Percentiles rank a stretch among this genome's conserved stretches.
These are phyloP conservation scores for Coptodon rendalli DNA, from an alignment of 2,113 vertebrate species.

Conservation along the genomic window DNA sequence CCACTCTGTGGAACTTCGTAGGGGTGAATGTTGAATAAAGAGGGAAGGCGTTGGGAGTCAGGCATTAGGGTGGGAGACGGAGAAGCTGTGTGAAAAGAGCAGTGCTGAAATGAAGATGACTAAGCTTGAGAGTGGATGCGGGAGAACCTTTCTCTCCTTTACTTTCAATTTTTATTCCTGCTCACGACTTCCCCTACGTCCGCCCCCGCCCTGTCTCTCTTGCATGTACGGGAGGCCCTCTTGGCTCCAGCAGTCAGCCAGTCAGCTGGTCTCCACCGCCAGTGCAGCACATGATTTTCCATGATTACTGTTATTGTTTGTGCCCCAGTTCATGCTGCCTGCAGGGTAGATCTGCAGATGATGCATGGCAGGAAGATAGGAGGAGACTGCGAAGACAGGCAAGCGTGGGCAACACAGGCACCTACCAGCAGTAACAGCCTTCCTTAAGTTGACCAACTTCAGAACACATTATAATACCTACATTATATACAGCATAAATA, in stretches of 20 bases:
- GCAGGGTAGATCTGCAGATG: slow-evolving; percentile 44
- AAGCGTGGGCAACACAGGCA: neutral
- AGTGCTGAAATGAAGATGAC: slow-evolving; percentile 31
- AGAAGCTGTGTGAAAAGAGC: neutral
- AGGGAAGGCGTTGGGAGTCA: neutral
- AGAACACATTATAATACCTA: neutral
- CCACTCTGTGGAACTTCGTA: neutral
- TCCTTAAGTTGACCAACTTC: neutral
- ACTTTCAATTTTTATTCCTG: neutral
- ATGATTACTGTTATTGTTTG: slow-evolving; percentile 71
- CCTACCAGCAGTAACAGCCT: neutral
- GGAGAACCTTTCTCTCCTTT: slow-evolving; percentile 11
- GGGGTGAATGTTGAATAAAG: neutral
- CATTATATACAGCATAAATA: neutral
- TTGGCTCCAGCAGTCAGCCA: slow-evolving; percentile 55
- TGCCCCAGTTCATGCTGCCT: slow-evolving; percentile 62
- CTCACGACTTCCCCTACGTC: neutral
- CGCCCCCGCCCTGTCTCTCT: neutral
- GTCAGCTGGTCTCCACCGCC: slow-evolving; percentile 69
- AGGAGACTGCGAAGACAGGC: neutral
- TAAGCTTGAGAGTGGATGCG: slow-evolving; percentile 11
- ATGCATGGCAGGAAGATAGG: neutral
- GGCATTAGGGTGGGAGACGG: neutral
- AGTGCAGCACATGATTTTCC: slow-evolving; percentile 69
- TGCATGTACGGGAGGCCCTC: slow-evolving; percentile 27